These are phyloP conservation scores for Typhlichthys subterraneus DNA, from an alignment of 2,797 vertebrate genomes.

Conservation along the genomic window DNA sequence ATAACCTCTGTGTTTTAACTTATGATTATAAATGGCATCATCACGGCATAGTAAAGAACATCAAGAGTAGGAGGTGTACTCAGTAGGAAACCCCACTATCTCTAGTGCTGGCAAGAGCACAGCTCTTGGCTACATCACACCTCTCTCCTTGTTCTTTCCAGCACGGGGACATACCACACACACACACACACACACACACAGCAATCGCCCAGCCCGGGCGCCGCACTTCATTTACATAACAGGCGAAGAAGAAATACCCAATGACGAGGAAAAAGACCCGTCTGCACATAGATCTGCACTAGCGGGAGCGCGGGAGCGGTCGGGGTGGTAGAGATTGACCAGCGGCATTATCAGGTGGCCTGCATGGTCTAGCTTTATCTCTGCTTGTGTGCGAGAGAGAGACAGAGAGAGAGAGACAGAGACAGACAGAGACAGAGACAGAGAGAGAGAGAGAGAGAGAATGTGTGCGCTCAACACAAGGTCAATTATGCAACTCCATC, in stretches of 20 bases:
- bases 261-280: neutral
- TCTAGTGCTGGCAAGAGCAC: neutral
- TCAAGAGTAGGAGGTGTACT: too few relatives aligned
- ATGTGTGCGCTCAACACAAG: slow-evolving; percentile 71
- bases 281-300: slow-evolving; percentile 24
- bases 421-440: slow-evolving; percentile 18
- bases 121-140: neutral
- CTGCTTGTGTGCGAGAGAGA: too few relatives aligned
- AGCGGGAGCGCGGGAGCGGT: neutral
- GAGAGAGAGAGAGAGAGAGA: slow-evolving; percentile 16
- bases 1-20: too few relatives aligned
- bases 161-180: neutral
- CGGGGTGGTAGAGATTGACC: too few relatives aligned
- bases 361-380: too few relatives aligned
- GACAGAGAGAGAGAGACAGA: slow-evolving; percentile 5
- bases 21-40: too few relatives aligned
- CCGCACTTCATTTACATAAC: too few relatives aligned
- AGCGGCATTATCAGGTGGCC: neutral
- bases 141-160: neutral
- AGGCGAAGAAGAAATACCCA: too few relatives aligned
- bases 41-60: too few relatives aligned
- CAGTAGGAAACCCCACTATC: too few relatives aligned
- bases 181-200: slow-evolving; percentile 1
- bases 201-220: neutral
- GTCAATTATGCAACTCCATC: slow-evolving; percentile 87